These are phyloP conservation scores for Anas bahamensis DNA, from an alignment of 2,797 vertebrate genomes.

Conservation along the genomic window DNA sequence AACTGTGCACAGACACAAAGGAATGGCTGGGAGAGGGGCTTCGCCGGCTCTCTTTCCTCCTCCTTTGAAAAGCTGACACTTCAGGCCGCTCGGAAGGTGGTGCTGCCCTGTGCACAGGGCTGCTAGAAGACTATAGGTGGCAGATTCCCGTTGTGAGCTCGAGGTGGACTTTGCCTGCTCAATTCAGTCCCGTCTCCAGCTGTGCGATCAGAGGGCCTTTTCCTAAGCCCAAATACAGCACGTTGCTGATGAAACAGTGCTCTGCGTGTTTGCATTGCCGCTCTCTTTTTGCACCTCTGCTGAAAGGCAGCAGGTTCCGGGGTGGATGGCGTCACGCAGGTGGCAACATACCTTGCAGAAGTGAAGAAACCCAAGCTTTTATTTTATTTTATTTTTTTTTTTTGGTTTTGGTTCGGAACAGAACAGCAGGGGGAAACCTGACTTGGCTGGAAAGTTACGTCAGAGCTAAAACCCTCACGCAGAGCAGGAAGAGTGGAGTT, in stretches of 20 bases:
- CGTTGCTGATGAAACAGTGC: not conserved
- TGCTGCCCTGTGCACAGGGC: not conserved
- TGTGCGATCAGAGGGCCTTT: not conserved
- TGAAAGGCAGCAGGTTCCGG: not conserved
- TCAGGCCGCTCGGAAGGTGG: not conserved
- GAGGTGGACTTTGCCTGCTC: not conserved
- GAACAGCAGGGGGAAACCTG: conserved; percentile 61
- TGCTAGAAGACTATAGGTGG: not conserved
- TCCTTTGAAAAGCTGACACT: not conserved
- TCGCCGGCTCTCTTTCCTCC: not conserved
- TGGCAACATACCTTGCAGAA: not conserved
- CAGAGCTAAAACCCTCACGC: not conserved
- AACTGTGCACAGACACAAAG: conserved; percentile 8
- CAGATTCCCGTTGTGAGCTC: not conserved
- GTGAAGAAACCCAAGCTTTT: not conserved
- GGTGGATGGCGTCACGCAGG: not conserved
- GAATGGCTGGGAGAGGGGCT: not conserved
- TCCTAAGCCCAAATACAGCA: not conserved
- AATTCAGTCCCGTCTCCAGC: not conserved
- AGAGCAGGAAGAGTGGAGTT: conserved; percentile 24
- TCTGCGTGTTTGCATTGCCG: not conserved
- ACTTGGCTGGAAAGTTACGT: conserved; percentile 40
- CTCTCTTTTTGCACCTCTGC: not conserved
- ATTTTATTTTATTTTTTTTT: not conserved
- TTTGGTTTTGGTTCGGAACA: conserved; percentile 27